phyloP scores from a whole-genome alignment of 2,113 vertebrate species.

The Plestiodon gilberti region DNA sequence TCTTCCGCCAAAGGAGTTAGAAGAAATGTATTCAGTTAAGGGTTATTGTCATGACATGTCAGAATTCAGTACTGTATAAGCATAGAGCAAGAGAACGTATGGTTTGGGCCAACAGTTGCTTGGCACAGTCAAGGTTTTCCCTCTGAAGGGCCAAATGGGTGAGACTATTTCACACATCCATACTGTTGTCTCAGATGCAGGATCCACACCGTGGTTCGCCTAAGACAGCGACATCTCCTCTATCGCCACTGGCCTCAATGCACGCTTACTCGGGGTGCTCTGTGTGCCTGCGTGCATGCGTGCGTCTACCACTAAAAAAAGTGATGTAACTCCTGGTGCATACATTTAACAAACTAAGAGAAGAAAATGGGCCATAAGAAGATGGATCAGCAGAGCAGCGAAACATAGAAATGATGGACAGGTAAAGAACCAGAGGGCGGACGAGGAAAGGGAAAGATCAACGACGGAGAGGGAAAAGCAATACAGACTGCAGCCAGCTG shows the following conservation, averaged over 20 bases:
- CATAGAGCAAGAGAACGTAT: neutral
- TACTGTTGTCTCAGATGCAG: neutral
- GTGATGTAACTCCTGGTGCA: neutral
- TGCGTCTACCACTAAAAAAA: neutral
- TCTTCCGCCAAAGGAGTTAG: neutral
- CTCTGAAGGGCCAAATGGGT: conserved; percentile 25
- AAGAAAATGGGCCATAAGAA: neutral
- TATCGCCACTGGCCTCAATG: neutral
- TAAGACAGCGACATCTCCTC: neutral
- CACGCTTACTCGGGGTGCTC: no score
- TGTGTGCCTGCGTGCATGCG: neutral
- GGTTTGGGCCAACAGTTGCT: neutral
- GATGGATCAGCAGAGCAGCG: neutral
- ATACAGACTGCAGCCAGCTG: neutral
- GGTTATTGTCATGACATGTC: conserved; percentile 32
- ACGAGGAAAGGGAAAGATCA: neutral
- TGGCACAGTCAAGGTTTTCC: neutral
- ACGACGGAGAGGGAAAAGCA: neutral
- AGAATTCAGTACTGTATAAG: neutral
- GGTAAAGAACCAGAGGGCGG: neutral
- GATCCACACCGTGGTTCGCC: rapidly evolving
- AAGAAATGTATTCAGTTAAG: conserved; percentile 54
- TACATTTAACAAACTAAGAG: neutral
- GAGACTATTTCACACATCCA: conserved; percentile 6
- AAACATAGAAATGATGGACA: neutral